phyloP scores from a whole-genome alignment of 2,888 invertebrate species.

The Dryobota labecula region DNA sequence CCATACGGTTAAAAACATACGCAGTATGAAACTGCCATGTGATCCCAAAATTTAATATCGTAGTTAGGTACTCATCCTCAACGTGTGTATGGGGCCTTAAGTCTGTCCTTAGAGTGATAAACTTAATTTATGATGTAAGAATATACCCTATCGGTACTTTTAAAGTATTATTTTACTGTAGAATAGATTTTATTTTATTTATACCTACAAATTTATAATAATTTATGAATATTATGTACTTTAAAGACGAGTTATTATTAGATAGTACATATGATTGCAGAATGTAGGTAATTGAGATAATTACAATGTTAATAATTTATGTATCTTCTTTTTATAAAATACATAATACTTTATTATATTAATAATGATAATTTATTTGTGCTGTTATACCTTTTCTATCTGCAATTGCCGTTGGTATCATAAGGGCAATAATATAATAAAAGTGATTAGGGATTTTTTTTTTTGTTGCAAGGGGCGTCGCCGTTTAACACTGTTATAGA shows the following conservation, averaged over 20 bases:
- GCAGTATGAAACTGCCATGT: neutral
- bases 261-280: slow-evolving; percentile 33
- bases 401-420: slow-evolving; percentile 25
- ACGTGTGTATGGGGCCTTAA: neutral
- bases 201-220: slow-evolving; percentile 26
- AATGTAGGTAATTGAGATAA: slow-evolving; percentile 29
- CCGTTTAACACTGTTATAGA: neutral
- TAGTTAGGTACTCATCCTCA: neutral
- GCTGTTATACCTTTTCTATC: slow-evolving; percentile 20
- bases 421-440: slow-evolving; percentile 37
- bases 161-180: slow-evolving; percentile 42
- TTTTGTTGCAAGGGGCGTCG: slow-evolving; percentile 3
- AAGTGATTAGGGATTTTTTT: slow-evolving; percentile 16
- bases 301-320: slow-evolving; percentile 38
- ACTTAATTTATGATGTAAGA: neutral
- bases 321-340: slow-evolving; percentile 50
- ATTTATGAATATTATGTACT: slow-evolving; percentile 26
- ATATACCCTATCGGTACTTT: slow-evolving; percentile 9
- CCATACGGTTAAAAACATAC: neutral
- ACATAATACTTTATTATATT: slow-evolving; percentile 44
- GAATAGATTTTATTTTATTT: slow-evolving; percentile 28
- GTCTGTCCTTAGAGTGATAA: neutral
- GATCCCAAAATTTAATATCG: neutral
- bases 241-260: slow-evolving; percentile 25
- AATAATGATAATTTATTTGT: slow-evolving; percentile 47